Evolutionary conservation across 2,113 vertebrate genomes (phyloP).

Genomic region (Camelus dromedarius): DNA sequence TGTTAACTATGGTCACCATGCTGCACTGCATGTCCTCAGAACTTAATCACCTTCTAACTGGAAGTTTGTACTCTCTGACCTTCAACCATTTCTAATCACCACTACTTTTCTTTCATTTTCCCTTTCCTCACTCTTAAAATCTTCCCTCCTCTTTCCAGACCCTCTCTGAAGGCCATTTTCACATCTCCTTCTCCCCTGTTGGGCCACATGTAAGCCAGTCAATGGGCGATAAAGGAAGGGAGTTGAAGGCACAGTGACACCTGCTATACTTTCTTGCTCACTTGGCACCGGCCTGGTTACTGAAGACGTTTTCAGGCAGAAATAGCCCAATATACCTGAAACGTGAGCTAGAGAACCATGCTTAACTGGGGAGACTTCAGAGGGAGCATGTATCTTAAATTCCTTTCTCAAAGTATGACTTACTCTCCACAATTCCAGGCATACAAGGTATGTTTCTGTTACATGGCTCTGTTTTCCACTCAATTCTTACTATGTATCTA

Average conservation of each 20-base stretch:
- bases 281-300: neutral
- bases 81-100: neutral
- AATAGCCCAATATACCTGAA: neutral
- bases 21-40: too few species aligned
- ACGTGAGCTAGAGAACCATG: neutral
- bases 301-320: neutral
- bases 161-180: fast-evolving
- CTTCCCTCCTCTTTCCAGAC: neutral
- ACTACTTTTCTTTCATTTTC: neutral
- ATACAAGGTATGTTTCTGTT: neutral
- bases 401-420: neutral
- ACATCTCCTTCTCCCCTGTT: fast-evolving
- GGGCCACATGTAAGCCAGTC: neutral
- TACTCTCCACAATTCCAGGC: neutral
- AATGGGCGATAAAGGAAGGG: fast-evolving
- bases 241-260: neutral
- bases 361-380: neutral
- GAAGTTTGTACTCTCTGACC: neutral
- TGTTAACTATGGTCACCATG: neutral
- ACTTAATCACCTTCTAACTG: neutral
- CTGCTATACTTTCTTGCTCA: neutral
- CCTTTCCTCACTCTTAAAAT: neutral
- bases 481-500: neutral
- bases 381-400: neutral
- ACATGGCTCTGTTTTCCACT: neutral